These are phyloP conservation scores for Trichopoda pennipes DNA, from an alignment of 2,888 invertebrate genomes.

Conservation along the genomic window DNA sequence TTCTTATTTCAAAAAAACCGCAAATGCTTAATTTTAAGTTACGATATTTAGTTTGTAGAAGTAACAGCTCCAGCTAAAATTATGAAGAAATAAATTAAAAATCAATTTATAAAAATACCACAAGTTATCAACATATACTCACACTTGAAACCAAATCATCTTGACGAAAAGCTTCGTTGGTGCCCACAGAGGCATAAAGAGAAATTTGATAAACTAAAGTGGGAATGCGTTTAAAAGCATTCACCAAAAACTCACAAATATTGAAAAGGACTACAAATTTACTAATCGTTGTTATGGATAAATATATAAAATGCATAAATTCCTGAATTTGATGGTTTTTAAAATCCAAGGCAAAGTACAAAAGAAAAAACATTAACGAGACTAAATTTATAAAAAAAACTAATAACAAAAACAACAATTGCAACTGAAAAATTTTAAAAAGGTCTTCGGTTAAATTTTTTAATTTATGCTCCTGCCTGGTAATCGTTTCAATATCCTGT, in stretches of 20 bases:
- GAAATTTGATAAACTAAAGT: conserved; percentile 15
- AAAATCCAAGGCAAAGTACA: neutral
- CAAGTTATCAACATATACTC: conserved; percentile 10
- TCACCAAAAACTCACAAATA: conserved; percentile 60
- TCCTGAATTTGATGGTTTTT: too few relatives aligned
- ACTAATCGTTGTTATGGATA: conserved; percentile 54
- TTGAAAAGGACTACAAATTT: conserved; percentile 66
- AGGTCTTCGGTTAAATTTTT: conserved; percentile 57
- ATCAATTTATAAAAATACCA: too few relatives aligned
- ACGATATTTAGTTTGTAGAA: conserved; percentile 23
- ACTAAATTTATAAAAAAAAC: conserved; percentile 69
- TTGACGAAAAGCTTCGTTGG: neutral
- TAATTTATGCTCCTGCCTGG: conserved; percentile 52
- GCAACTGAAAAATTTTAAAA: conserved; percentile 62
- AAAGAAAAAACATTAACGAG: conserved; percentile 60
- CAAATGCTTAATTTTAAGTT: conserved; percentile 31
- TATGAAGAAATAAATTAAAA: too few relatives aligned
- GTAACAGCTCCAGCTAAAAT: conserved; percentile 66
- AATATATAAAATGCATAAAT: neutral
- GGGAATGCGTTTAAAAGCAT: conserved; percentile 8
- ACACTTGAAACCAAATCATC: conserved; percentile 33
- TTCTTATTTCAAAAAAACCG: conserved; percentile 47
- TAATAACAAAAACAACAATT: conserved; percentile 69
- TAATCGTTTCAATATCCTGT: conserved; percentile 63
- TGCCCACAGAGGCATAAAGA: conserved; percentile 21